Base-by-base conservation (phyloP, 2,113 vertebrate species). In the Glaucidium brasilianum region DNA sequence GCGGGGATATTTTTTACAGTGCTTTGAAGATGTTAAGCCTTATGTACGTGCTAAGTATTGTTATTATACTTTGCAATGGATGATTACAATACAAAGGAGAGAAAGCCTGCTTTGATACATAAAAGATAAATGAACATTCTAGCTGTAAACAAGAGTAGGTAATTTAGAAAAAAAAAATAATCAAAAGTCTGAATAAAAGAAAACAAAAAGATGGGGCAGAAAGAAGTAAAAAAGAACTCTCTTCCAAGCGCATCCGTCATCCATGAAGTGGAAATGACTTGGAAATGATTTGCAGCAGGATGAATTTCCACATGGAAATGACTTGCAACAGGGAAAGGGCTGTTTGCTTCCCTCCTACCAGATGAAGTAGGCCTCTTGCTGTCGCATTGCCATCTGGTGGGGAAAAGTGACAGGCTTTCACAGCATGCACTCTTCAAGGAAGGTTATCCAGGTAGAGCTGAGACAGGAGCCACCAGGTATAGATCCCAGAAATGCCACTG, bases 351-450 rank as follows among this genome's bases (percentile, higher is more conserved):
- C 43, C 41, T 52, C 50, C 26, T 49, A 22, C 35, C 1, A 5
- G 62, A 23, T 32, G 34, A 55, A 86, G 35, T 45, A 55, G 78
- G 10, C 92, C 94, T 87, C 73, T 97, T 94, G 81, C 91, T 86
- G 92, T 92, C 7, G 5, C 59, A 72, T 95, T 96, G 93, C 89
- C 94, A 94, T 93, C 93, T 75, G 86, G 76, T 90, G 96, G 94
- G 77, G 63, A 94, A 83, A 52, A n/a, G 60, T 3, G 6, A 45
- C 53, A 67, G 58, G 21, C 16, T 89, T 76, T 23, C 77, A 22
- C 73, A 92, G 64, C 21, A 0, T n/a, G 17, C 23, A n/a, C 41
- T 89, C 88, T 39, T 67, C 52, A 12, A 37, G 55, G 47, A 77
- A 77, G 12, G 37, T 34, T 55, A 23, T 41, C n/a, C 64, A 26